Conservation (phyloP, 2,888 invertebrate genomes). For the Ormyrus nitidulus region DNA sequence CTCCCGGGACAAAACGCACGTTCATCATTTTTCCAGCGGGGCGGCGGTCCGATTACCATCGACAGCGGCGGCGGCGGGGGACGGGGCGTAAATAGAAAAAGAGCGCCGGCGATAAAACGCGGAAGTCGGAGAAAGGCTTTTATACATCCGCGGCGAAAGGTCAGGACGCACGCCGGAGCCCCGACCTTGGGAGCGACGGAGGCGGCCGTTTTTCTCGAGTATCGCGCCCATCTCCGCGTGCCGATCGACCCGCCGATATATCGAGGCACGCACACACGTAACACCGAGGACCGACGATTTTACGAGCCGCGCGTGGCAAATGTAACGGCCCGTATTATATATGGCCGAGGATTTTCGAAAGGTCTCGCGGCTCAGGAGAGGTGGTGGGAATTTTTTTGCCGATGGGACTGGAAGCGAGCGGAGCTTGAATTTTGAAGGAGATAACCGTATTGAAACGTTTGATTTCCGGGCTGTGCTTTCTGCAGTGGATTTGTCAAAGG, state of each 20-base stretch:
- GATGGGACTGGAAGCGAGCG: too few species aligned
- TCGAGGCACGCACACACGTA: too few species aligned
- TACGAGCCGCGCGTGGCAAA: too few species aligned
- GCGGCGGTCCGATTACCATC: conserved; percentile 3
- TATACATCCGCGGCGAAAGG: not conserved
- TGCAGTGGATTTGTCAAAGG: too few species aligned
- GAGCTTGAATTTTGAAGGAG: too few species aligned
- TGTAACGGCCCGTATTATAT: not conserved
- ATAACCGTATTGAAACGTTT: too few species aligned
- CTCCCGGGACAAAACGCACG: not conserved
- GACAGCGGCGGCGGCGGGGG: not conserved
- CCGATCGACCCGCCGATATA: too few species aligned
- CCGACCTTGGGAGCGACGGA: conserved; percentile 11
- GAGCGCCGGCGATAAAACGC: conserved; percentile 4
- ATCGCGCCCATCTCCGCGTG: too few species aligned
- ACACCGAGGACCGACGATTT: too few species aligned
- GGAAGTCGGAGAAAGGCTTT: conserved; percentile 1
- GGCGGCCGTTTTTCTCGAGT: not conserved
- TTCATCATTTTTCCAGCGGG: not conserved
- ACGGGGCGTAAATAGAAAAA: not conserved
- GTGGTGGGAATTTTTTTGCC: too few species aligned
- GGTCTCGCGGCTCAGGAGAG: too few species aligned
- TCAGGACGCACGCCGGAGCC: not conserved
- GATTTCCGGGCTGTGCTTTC: too few species aligned
- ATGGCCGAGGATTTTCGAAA: not conserved